Evolutionary conservation across 1,140 invertebrate species (phyloP).

Genomic region (Tetramorium alpestre): DNA sequence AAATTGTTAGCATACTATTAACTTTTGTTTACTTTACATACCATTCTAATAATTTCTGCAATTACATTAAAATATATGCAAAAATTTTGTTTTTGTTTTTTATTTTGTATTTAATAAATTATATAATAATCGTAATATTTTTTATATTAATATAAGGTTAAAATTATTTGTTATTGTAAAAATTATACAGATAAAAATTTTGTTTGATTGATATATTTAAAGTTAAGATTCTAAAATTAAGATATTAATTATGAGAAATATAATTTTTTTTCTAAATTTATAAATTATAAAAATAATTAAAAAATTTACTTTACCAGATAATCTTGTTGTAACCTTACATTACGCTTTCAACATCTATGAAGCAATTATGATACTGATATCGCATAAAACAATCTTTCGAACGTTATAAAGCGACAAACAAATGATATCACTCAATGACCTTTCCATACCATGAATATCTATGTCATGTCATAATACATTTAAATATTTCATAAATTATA

Average conservation of each 20-base stretch:
- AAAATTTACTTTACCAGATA: neutral
- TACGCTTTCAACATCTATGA: conserved; percentile 1
- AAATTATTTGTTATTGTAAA: neutral
- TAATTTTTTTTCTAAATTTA: neutral
- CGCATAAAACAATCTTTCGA: neutral
- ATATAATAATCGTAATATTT: too few species aligned
- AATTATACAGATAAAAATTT: neutral
- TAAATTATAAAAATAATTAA: neutral
- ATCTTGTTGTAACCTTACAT: neutral
- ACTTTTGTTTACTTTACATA: too few species aligned
- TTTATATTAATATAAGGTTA: too few species aligned
- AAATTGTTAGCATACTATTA: too few species aligned
- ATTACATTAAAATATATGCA: too few species aligned
- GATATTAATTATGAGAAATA: neutral
- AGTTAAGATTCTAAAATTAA: neutral
- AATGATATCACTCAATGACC: conserved; percentile 22
- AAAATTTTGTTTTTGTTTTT: too few species aligned
- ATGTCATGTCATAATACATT: neutral
- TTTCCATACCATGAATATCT: neutral
- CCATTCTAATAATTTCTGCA: too few species aligned
- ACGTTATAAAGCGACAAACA: conserved; percentile 23
- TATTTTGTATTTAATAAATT: neutral
- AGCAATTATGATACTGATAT: conserved; percentile 3
- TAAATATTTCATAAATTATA: neutral
- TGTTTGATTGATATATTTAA: neutral